Evolutionary conservation across 2,888 invertebrate species (phyloP).

Genomic region (Synanthedon tipuliformis): DNA sequence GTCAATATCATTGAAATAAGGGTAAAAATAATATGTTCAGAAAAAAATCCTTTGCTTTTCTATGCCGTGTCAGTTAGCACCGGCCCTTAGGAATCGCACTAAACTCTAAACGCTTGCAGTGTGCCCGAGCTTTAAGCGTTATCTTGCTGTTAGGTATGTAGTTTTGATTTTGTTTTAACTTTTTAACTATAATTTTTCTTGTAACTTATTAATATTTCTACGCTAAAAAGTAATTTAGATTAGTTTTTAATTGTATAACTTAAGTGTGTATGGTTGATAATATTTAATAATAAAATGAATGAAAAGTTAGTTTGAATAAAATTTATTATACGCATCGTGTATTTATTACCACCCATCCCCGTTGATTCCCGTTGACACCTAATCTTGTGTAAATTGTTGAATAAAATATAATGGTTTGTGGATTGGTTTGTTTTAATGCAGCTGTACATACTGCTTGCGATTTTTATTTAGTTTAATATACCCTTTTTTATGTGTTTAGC

Average conservation of each 20-base stretch:
- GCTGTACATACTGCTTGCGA: conserved; percentile 31
- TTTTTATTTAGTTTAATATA: too few species aligned
- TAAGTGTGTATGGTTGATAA: conserved; percentile 14
- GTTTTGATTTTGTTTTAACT: conserved; percentile 13
- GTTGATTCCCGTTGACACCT: conserved; percentile 13
- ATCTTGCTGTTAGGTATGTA: conserved; percentile 23
- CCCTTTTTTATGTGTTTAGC: too few species aligned
- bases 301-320: conserved; percentile 28
- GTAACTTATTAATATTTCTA: conserved; percentile 22
- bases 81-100: too few species aligned
- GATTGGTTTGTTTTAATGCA: conserved; percentile 49
- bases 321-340: conserved; percentile 9
- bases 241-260: conserved; percentile 21
- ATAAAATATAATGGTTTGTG: conserved; percentile 40
- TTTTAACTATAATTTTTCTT: conserved; percentile 17
- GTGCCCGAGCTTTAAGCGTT: conserved; percentile 19
- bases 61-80: too few species aligned
- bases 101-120: too few species aligned
- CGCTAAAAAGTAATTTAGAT: conserved; percentile 5
- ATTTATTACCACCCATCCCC: conserved; percentile 14
- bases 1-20: too few species aligned
- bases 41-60: too few species aligned
- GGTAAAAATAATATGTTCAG: too few species aligned
- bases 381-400: conserved; percentile 9
- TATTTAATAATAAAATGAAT: conserved; percentile 15